Percentiles rank a stretch among this genome's conserved stretches.
These are phyloP conservation scores for Magallana gigas DNA, from an alignment of 1,140 invertebrate genomes.

Conservation along the genomic window DNA sequence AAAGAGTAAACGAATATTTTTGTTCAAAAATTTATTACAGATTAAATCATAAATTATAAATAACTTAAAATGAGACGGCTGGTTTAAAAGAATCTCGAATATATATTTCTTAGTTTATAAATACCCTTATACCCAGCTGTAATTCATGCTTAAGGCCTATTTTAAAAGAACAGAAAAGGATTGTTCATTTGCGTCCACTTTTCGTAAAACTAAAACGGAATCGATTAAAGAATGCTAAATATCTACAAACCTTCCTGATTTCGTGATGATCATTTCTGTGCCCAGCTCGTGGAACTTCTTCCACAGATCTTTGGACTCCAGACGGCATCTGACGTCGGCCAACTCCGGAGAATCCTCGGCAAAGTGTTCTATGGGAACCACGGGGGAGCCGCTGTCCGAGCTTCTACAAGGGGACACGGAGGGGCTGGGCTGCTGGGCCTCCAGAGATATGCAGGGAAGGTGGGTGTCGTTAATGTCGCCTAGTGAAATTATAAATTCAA, in stretches of 20 bases:
- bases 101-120: no score
- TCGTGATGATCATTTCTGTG: constrained; percentile 99
- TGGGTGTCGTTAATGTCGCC: not conserved
- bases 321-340: constrained; percentile 62
- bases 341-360: constrained; percentile 41
- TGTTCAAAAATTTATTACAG: no score
- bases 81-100: no score
- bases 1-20: no score
- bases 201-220: no score
- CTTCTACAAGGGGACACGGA: not conserved
- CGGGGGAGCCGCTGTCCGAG: not conserved
- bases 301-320: constrained; percentile 88
- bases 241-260: constrained; percentile 94
- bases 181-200: no score
- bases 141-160: no score
- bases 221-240: not conserved
- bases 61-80: no score
- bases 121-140: no score
- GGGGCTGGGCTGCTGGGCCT: constrained; percentile 22
- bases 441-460: not conserved
- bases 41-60: no score
- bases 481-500: not conserved
- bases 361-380: constrained; percentile 7
- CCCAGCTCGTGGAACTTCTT: constrained; percentile 98
- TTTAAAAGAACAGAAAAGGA: no score